Evolutionary conservation across 2,888 invertebrate genomes (phyloP).

Genomic region (Agriopis leucophaearia): DNA sequence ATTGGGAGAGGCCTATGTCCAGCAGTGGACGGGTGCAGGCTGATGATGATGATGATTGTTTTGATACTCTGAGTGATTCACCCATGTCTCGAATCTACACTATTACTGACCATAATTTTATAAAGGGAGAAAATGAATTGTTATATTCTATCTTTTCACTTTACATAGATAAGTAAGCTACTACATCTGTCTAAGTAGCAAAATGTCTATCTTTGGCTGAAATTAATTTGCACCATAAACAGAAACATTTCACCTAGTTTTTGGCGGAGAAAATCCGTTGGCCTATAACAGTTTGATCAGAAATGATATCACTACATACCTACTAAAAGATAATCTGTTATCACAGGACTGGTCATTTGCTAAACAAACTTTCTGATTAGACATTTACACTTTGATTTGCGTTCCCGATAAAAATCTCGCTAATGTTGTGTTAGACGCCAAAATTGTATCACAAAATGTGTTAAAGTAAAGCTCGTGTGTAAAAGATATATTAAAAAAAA

Average conservation of each 20-base stretch:
- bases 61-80: no score
- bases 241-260: neutral
- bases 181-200: no score
- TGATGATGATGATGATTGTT: no score
- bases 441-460: slow-evolving; percentile 1
- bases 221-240: no score
- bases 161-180: no score
- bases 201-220: no score
- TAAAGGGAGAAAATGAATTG: no score
- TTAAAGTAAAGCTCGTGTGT: neutral
- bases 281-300: neutral
- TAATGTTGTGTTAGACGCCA: neutral
- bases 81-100: no score
- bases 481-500: neutral
- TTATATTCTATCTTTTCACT: no score
- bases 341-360: slow-evolving; percentile 9
- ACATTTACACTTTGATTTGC: slow-evolving; percentile 3
- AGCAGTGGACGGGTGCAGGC: no score
- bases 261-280: neutral
- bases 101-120: no score
- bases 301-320: neutral
- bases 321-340: neutral
- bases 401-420: slow-evolving; percentile 14
- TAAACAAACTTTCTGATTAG: slow-evolving; percentile 26
- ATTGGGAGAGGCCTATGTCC: no score